Conservation (phyloP, 30 jellyfish, hydroid and myxozoan species). For the Rhopilema esculentum region DNA sequence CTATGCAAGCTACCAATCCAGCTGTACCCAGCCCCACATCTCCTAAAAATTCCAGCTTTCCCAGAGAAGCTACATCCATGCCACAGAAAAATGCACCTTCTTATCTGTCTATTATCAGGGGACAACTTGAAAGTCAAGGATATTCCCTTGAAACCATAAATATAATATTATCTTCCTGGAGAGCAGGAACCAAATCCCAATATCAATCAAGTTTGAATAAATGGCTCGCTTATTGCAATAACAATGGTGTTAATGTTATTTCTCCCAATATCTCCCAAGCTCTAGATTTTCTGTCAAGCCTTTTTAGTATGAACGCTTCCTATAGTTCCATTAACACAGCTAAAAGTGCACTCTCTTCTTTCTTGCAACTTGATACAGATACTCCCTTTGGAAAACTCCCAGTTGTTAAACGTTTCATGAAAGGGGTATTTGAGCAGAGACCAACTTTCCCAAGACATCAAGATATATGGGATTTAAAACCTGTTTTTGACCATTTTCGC, state of each 20-base stretch:
- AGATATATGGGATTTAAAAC: constrained; percentile 38
- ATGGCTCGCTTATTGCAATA: constrained; percentile 45
- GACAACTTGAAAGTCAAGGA: neutral
- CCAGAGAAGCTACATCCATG: constrained; percentile 1
- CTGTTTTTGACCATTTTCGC: constrained; percentile 37
- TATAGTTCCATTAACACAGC: constrained; percentile 57
- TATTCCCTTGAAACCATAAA: constrained; percentile 5
- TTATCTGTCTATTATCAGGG: constrained; percentile 25
- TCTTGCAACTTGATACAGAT: constrained; percentile 5
- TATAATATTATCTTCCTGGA: constrained; percentile 50
- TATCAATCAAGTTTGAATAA: constrained; percentile 22
- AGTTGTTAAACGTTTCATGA: constrained; percentile 54
- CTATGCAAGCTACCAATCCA: constrained; percentile 6
- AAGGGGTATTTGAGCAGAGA: constrained; percentile 48
- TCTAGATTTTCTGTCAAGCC: neutral
- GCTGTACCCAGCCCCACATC: neutral
- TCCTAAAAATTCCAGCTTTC: neutral
- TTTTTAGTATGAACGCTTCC: constrained; percentile 6
- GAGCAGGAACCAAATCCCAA: constrained; percentile 29
- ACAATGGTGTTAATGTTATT: neutral
- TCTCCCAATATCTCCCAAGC: constrained; percentile 42
- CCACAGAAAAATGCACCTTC: constrained; percentile 12
- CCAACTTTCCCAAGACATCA: constrained; percentile 56
- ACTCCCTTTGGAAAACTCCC: constrained; percentile 58
- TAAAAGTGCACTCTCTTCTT: constrained; percentile 50